These are phyloP conservation scores for Avahi laniger DNA, from an alignment of 2,797 vertebrate species.

Conservation along the genomic window DNA sequence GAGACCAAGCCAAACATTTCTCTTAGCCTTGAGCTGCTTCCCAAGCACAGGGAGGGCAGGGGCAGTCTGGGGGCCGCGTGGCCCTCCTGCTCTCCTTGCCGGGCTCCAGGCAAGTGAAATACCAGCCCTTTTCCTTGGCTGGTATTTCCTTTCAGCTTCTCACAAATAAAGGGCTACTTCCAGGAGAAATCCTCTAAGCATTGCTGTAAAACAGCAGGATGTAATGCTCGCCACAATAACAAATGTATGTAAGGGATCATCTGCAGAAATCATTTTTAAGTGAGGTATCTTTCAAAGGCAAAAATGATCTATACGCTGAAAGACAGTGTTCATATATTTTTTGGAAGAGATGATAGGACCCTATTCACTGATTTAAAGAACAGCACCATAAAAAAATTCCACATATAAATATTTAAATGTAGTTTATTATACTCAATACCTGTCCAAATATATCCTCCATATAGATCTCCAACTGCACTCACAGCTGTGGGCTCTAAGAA, in stretches of 20 bases:
- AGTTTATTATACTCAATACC: constrained; percentile 57
- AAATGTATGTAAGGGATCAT: constrained; percentile 8
- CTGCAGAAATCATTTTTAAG: constrained; percentile 43
- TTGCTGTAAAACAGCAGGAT: constrained; percentile 27
- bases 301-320: background rate
- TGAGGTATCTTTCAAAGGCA: constrained; percentile 37
- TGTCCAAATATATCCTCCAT: background rate
- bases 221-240: background rate
- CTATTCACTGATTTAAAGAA: constrained; percentile 68
- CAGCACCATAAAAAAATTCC: constrained; percentile 66
- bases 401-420: constrained; percentile 64
- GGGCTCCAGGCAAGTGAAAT: background rate
- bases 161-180: constrained; percentile 47
- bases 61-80: background rate
- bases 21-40: background rate
- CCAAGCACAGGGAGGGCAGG: background rate
- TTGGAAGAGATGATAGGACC: constrained; percentile 58
- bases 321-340: constrained; percentile 28
- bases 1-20: background rate
- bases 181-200: constrained; percentile 53
- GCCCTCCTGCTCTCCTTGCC: background rate
- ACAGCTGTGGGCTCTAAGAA: background rate
- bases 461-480: background rate
- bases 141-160: background rate
- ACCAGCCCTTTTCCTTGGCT: background rate